Percentiles rank a stretch among this genome's conserved stretches.
Evolutionary conservation across 2,797 vertebrate genomes (phyloP).

Genomic region (Fundulus diaphanus): DNA sequence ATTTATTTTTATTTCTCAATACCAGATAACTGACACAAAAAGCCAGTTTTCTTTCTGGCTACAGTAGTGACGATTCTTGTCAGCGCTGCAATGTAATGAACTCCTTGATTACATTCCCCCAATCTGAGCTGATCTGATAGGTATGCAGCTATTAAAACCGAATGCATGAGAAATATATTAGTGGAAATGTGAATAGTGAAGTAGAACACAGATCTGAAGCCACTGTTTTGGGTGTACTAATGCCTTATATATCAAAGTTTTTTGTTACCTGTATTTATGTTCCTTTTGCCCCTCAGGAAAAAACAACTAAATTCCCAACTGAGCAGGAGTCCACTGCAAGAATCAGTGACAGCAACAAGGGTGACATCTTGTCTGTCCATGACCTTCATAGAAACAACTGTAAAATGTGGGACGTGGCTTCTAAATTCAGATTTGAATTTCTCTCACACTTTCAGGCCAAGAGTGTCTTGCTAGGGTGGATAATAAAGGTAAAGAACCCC

Average conservation of each 20-base stretch:
- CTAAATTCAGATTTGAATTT: too few species aligned
- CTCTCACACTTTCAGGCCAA: too few species aligned
- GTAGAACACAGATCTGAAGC: too few species aligned
- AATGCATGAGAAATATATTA: too few species aligned
- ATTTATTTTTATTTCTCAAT: neutral
- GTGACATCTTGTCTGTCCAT: too few species aligned
- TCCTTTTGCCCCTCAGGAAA: neutral
- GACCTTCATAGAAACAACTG: too few species aligned
- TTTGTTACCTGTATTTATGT: neutral
- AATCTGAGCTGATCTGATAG: neutral
- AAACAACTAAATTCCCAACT: neutral
- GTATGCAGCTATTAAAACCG: neutral
- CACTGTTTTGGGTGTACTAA: neutral
- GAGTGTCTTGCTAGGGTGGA: too few species aligned
- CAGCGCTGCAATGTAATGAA: neutral
- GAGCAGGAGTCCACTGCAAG: neutral
- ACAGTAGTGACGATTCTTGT: neutral
- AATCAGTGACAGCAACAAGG: neutral
- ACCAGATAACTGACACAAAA: too few species aligned
- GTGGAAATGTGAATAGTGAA: neutral
- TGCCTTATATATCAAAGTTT: neutral
- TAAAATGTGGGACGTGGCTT: too few species aligned
- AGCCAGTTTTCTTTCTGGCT: too few species aligned
- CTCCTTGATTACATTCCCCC: neutral
- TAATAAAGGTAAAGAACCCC: too few species aligned